A percentile compares a stretch with the other conserved stretches of the same genome.
phyloP scores from a whole-genome alignment of 2,113 vertebrate genomes.

The Phycodurus eques region DNA sequence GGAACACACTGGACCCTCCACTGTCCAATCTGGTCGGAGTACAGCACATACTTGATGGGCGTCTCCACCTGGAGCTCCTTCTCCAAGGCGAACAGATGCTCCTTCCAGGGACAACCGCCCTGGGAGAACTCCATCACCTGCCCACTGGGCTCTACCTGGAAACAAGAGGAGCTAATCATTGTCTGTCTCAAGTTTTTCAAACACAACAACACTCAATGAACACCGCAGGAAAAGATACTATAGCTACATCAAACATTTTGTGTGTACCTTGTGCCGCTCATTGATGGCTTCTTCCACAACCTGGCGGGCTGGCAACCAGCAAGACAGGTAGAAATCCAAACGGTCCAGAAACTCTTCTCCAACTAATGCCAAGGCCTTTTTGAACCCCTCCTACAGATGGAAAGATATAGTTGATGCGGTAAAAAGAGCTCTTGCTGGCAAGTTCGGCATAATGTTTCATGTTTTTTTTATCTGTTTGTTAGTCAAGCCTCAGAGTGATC shows the following conservation, averaged over 20 bases:
- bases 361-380: conserved; percentile 82
- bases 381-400: conserved; percentile 79
- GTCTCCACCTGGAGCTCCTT: conserved; percentile 71
- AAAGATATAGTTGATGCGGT: neutral
- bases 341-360: conserved; percentile 84
- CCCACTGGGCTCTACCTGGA: conserved; percentile 85
- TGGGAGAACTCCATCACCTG: conserved; percentile 77
- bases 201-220: neutral
- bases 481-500: neutral
- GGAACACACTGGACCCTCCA: conserved; percentile 96
- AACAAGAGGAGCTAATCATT: conserved; percentile 3
- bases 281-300: conserved; percentile 82
- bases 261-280: conserved; percentile 77
- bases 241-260: neutral
- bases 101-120: conserved; percentile 92
- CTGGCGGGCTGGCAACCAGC: conserved; percentile 86
- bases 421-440: neutral
- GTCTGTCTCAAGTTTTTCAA: neutral
- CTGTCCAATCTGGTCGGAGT: conserved; percentile 78
- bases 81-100: conserved; percentile 87
- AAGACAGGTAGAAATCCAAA: conserved; percentile 78
- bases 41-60: conserved; percentile 82
- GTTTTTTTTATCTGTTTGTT: neutral
- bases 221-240: neutral
- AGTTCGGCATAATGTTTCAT: no score